A percentile compares a stretch with the other conserved stretches of the same genome.
Evolutionary conservation across 1,140 invertebrate species (phyloP).

Genomic region (Psix sp.): DNA sequence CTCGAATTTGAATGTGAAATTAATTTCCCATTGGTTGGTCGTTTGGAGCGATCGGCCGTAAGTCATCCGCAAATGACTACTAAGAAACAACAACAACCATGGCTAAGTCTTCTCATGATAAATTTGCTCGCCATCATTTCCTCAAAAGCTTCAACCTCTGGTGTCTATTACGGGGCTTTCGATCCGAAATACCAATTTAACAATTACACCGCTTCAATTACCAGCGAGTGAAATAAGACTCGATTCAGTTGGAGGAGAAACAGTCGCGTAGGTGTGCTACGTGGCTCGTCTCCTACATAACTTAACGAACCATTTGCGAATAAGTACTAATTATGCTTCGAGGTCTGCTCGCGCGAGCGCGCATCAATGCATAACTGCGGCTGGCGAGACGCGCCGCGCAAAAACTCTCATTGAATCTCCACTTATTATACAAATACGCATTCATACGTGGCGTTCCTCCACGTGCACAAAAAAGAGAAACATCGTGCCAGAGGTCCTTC

Average conservation of each 20-base stretch:
- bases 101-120: slow-evolving; percentile 22
- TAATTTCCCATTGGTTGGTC: slow-evolving; percentile 33
- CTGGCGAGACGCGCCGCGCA: slow-evolving; percentile 32
- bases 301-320: slow-evolving; percentile 58
- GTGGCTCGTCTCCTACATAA: slow-evolving; percentile 50
- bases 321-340: slow-evolving; percentile 62
- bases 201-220: slow-evolving; percentile 54
- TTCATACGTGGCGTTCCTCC: slow-evolving; percentile 23
- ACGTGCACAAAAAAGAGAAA: neutral
- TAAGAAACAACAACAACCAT: too few relatives aligned
- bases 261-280: slow-evolving; percentile 54
- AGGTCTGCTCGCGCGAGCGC: slow-evolving; percentile 45
- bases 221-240: slow-evolving; percentile 42
- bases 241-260: slow-evolving; percentile 29
- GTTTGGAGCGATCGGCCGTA: slow-evolving; percentile 36
- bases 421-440: slow-evolving; percentile 34
- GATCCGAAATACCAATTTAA: slow-evolving; percentile 52
- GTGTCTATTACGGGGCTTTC: slow-evolving; percentile 40
- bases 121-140: slow-evolving; percentile 28
- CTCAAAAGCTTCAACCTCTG: slow-evolving; percentile 27
- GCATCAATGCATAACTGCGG: slow-evolving; percentile 41
- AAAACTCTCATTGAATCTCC: slow-evolving; percentile 42
- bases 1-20: slow-evolving; percentile 37
- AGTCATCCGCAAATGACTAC: slow-evolving; percentile 31
- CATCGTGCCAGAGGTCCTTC: slow-evolving; percentile 20